Conservation (phyloP, 2,888 invertebrate genomes). For the Watsonalla binaria region DNA sequence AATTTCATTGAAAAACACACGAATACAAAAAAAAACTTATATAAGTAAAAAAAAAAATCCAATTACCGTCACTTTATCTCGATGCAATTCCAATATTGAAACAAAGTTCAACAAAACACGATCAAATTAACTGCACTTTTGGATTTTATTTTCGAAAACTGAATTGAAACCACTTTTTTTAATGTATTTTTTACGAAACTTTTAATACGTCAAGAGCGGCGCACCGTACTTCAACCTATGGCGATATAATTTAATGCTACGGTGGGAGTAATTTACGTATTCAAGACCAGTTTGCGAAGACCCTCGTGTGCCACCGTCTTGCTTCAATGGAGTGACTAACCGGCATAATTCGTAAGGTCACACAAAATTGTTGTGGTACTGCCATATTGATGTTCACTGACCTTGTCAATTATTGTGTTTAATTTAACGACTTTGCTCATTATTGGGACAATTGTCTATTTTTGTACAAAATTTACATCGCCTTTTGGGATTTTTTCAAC, state of each 20-base stretch:
- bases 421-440: constrained; percentile 12
- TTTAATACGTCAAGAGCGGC: constrained; percentile 35
- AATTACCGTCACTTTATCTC: background rate
- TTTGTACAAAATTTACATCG: too few relatives aligned
- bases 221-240: constrained; percentile 55
- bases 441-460: constrained; percentile 1
- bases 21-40: background rate
- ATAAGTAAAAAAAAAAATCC: background rate
- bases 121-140: constrained; percentile 14
- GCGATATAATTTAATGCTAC: constrained; percentile 44
- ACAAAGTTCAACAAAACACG: constrained; percentile 16
- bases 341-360: constrained; percentile 7
- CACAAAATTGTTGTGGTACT: constrained; percentile 5
- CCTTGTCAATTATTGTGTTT: constrained; percentile 29
- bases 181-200: constrained; percentile 3
- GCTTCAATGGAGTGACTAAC: background rate
- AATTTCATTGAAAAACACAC: background rate
- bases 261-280: constrained; percentile 54
- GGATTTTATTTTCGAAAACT: constrained; percentile 1
- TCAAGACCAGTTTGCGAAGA: constrained; percentile 38
- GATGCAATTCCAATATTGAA: constrained; percentile 7
- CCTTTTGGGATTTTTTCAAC: too few relatives aligned
- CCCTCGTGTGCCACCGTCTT: constrained; percentile 16
- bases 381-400: constrained; percentile 16
- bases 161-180: constrained; percentile 5